These are phyloP conservation scores for Empidonax traillii DNA, from an alignment of 2,113 vertebrate genomes.

Conservation along the genomic window DNA sequence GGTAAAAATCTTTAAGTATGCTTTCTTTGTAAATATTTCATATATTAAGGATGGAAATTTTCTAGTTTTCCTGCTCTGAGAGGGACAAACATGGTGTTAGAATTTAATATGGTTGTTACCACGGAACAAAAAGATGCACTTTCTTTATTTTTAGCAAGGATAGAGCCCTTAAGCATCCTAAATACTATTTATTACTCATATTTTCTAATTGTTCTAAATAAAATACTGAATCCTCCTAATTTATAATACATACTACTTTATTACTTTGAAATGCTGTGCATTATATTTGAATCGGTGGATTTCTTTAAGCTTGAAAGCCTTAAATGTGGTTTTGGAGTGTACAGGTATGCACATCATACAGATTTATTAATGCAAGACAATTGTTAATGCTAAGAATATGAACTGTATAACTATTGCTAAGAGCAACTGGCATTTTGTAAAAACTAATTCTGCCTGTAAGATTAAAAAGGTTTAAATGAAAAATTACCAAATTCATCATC, in stretches of 20 bases:
- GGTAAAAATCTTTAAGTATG: constrained; percentile 70
- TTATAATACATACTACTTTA: background rate
- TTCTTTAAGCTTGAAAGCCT: background rate
- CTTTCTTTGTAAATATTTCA: background rate
- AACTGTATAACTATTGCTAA: background rate
- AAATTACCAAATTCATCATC: background rate
- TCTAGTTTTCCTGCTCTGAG: background rate
- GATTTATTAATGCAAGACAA: background rate
- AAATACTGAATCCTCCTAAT: background rate
- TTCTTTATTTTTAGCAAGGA: background rate
- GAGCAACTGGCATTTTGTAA: background rate
- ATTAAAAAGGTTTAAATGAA: background rate
- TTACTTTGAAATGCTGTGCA: background rate
- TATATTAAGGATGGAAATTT: background rate
- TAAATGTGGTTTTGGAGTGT: background rate
- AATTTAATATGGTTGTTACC: background rate
- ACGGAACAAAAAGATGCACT: background rate
- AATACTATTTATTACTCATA: background rate
- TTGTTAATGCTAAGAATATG: background rate
- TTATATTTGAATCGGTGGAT: background rate
- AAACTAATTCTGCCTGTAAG: background rate
- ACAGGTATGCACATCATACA: background rate
- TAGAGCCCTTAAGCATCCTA: background rate
- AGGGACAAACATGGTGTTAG: background rate
- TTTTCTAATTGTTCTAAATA: background rate